phyloP scores from a whole-genome alignment of 2,797 vertebrate genomes.

The Peromyscus melanophrys region DNA sequence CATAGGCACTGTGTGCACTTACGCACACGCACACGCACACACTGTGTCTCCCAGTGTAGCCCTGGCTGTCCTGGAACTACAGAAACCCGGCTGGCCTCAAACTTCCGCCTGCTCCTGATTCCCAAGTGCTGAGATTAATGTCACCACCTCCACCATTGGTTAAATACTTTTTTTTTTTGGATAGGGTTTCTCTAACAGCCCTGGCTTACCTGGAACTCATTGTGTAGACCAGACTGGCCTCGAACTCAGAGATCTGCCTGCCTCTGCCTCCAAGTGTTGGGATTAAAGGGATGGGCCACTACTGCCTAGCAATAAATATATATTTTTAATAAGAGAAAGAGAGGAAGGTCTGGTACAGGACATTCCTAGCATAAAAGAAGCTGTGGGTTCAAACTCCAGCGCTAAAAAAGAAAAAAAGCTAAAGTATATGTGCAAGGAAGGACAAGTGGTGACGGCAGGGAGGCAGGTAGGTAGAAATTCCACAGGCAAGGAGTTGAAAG shows the following conservation, averaged over 20 bases:
- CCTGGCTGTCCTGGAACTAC: neutral
- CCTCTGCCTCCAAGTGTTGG: neutral
- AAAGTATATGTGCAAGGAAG: neutral
- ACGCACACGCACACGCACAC: too few relatives aligned
- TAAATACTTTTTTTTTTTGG: neutral
- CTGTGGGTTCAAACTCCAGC: neutral
- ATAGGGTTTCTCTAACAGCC: neutral
- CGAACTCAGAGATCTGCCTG: neutral
- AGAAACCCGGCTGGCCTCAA: neutral
- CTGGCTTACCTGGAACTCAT: neutral
- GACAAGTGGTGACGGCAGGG: neutral
- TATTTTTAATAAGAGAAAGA: neutral
- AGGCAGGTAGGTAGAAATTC: neutral
- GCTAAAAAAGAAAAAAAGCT: neutral
- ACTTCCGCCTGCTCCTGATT: neutral
- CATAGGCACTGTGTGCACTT: too few relatives aligned
- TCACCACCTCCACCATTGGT: neutral
- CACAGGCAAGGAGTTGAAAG: slow-evolving; percentile 25
- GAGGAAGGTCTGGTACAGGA: neutral
- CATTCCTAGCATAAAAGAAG: neutral
- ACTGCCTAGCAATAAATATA: neutral
- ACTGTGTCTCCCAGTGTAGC: neutral
- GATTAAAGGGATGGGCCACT: too few relatives aligned
- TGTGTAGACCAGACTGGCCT: neutral
- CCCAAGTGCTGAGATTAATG: neutral